Evolutionary conservation across 2,113 vertebrate species (phyloP).

Genomic region (Chaenogobius annularis): DNA sequence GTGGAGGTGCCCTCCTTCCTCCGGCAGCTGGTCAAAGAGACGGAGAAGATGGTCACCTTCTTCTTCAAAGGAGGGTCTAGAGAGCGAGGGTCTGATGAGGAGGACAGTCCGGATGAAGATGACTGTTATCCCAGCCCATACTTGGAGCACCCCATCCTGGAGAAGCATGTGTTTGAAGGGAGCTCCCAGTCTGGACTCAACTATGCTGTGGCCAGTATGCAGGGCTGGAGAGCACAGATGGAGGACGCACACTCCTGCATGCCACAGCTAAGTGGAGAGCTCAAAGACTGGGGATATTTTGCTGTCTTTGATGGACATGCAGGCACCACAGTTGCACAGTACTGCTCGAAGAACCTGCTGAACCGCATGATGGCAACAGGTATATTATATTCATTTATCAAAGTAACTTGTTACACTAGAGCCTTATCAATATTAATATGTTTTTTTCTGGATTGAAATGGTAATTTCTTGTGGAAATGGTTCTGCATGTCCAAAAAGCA

Average conservation of each 20-base stretch:
- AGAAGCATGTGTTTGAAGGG: slow-evolving; percentile 74
- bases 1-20: slow-evolving; percentile 80
- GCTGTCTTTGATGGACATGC: slow-evolving; percentile 82
- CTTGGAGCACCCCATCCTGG: slow-evolving; percentile 68
- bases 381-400: slow-evolving; percentile 43
- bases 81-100: slow-evolving; percentile 45
- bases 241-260: slow-evolving; percentile 79
- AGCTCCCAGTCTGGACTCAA: slow-evolving; percentile 60
- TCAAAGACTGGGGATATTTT: slow-evolving; percentile 78
- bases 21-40: slow-evolving; percentile 75
- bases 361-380: slow-evolving; percentile 76
- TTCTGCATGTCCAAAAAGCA: neutral
- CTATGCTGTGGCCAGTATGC: slow-evolving; percentile 77
- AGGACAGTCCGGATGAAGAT: slow-evolving; percentile 57
- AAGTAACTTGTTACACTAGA: neutral
- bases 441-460: neutral
- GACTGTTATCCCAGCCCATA: slow-evolving; percentile 63
- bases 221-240: slow-evolving; percentile 82
- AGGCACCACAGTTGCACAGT: slow-evolving; percentile 77
- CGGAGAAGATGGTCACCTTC: slow-evolving; percentile 77
- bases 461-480: neutral
- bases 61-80: slow-evolving; percentile 75
- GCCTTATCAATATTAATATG: too few species aligned
- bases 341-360: slow-evolving; percentile 79
- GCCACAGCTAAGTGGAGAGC: slow-evolving; percentile 62